These are phyloP conservation scores for Conops quadrifasciatus DNA, from an alignment of 2,888 invertebrate species.

Conservation along the genomic window DNA sequence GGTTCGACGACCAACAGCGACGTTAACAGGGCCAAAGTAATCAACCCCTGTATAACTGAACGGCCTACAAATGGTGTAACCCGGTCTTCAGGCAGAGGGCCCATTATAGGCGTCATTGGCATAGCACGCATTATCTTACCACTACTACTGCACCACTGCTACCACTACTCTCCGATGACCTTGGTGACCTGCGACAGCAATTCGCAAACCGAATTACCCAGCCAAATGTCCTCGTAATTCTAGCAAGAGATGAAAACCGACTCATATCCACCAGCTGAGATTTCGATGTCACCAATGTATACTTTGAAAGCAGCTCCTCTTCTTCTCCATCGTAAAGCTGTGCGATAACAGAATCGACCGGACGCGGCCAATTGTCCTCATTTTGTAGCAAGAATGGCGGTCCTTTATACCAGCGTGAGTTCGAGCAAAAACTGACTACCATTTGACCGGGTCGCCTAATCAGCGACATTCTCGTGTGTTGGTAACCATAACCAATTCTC, in stretches of 20 bases:
- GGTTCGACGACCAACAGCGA: no score
- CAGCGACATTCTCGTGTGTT: constrained; percentile 13
- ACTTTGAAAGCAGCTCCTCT: constrained; percentile 15
- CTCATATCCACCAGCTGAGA: not conserved
- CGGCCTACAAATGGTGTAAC: not conserved
- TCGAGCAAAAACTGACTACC: not conserved
- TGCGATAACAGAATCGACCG: no score
- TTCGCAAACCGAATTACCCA: constrained; percentile 23
- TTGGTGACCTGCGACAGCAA: constrained; percentile 1
- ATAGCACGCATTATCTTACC: no score
- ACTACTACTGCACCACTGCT: no score
- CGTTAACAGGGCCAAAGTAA: not conserved
- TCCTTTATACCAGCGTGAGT: constrained; percentile 5
- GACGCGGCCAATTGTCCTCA: no score
- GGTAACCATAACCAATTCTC: constrained; percentile 15
- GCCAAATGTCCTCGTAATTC: constrained; percentile 13
- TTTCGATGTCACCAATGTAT: constrained; percentile 1
- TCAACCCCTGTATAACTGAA: not conserved
- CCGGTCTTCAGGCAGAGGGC: no score
- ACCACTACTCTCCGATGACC: no score
- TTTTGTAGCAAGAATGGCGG: not conserved
- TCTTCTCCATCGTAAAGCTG: not conserved
- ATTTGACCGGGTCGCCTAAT: constrained; percentile 2
- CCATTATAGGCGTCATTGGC: no score
- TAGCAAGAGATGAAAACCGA: constrained; percentile 16